phyloP scores from a whole-genome alignment of 2,888 invertebrate species.

The Lasioglossum figueresi region DNA sequence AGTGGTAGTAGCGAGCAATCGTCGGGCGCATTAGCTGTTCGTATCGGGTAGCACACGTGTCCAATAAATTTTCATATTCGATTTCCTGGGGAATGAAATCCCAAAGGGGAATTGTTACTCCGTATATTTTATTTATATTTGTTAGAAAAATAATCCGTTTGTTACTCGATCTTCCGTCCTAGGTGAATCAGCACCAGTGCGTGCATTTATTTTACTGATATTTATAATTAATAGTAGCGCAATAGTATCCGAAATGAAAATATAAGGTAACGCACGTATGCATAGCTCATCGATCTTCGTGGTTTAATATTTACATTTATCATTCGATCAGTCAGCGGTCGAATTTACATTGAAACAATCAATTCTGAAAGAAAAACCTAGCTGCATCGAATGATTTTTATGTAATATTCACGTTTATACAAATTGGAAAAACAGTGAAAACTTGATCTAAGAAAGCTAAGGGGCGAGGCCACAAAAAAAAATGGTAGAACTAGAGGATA shows the following conservation, averaged over 20 bases:
- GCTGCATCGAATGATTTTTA: neutral
- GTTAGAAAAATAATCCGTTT: neutral
- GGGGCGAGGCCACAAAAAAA: too few species aligned
- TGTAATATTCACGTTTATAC: neutral
- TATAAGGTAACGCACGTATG: neutral
- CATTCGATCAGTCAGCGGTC: neutral
- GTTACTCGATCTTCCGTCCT: neutral
- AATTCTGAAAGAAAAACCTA: neutral
- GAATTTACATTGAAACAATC: neutral
- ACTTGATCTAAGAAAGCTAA: too few species aligned
- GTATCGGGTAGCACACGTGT: neutral
- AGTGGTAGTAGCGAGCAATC: constrained; percentile 2
- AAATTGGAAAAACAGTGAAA: neutral
- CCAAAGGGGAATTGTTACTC: neutral
- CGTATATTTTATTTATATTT: neutral
- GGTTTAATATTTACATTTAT: neutral
- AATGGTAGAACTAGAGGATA: too few species aligned
- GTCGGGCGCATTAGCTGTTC: constrained; percentile 1
- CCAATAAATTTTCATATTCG: constrained; percentile 9
- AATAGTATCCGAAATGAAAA: neutral
- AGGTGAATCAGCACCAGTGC: neutral
- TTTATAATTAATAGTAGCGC: neutral
- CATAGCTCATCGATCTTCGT: neutral
- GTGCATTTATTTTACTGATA: neutral
- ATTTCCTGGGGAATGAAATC: neutral